Percentiles rank a stretch among this genome's conserved stretches.
phyloP scores from a whole-genome alignment of 2,113 vertebrate species.

The Pogona vitticeps region DNA sequence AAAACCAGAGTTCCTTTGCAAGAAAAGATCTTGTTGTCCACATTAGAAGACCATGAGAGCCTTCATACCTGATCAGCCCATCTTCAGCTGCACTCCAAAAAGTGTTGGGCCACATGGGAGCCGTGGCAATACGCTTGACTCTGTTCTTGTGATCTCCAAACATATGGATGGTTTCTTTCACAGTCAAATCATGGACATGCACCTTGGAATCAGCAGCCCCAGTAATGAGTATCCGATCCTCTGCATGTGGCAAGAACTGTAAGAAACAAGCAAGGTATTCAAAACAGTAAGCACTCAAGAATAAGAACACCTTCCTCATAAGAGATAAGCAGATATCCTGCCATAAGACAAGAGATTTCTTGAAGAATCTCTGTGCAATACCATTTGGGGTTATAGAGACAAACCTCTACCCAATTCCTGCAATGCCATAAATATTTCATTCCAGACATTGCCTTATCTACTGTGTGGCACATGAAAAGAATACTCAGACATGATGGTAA shows the following conservation, averaged over 20 bases:
- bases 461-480: neutral
- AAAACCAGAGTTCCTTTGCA: neutral
- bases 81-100: constrained; percentile 99
- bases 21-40: neutral
- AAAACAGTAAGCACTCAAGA: neutral
- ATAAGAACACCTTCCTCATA: neutral
- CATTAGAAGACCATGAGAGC: neutral
- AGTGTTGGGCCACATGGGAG: constrained; percentile 98
- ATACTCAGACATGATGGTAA: neutral
- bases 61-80: constrained; percentile 88
- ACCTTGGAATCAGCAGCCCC: constrained; percentile 98
- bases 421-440: neutral
- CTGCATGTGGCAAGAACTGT: constrained; percentile 95
- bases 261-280: neutral
- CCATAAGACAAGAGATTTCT: neutral
- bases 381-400: neutral
- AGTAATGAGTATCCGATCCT: constrained; percentile 93
- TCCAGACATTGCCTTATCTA: neutral
- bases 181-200: constrained; percentile 94
- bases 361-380: neutral
- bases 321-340: neutral
- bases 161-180: constrained; percentile 97
- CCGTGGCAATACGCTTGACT: constrained; percentile 95
- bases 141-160: constrained; percentile 98
- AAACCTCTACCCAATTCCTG: neutral